Conservation (phyloP, 2,113 vertebrate species). For the Mionectes macconnelli region DNA sequence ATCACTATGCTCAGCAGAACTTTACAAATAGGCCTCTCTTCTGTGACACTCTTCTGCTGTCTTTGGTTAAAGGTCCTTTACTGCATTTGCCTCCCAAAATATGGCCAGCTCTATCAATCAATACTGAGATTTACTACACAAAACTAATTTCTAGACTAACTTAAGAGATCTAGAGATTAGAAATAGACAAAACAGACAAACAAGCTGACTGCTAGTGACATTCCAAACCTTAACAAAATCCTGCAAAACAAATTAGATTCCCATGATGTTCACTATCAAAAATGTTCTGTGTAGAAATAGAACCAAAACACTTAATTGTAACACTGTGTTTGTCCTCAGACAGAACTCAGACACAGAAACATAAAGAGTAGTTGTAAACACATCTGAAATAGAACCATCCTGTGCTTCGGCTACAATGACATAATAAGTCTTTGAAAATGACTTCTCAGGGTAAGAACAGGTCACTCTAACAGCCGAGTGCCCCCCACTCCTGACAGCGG, state of each 20-base stretch:
- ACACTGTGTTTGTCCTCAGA: neutral
- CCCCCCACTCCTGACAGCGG: neutral
- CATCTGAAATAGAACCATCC: neutral
- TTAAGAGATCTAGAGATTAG: neutral
- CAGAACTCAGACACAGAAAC: neutral
- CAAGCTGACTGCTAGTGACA: neutral
- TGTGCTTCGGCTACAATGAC: neutral
- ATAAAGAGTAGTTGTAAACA: neutral
- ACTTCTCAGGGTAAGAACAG: neutral
- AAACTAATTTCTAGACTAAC: neutral
- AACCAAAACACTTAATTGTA: neutral
- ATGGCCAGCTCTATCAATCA: neutral
- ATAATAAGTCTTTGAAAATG: neutral
- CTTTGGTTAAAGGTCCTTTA: neutral
- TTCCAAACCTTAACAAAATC: neutral
- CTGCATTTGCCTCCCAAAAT: neutral
- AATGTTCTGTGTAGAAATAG: neutral
- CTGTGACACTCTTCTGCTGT: neutral
- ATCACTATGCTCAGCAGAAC: neutral
- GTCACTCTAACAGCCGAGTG: neutral
- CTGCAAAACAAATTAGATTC: neutral
- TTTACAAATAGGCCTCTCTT: neutral
- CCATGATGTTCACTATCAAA: neutral
- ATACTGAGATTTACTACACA: neutral
- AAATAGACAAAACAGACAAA: neutral